Conservation (phyloP, 2,888 invertebrate genomes). For the Apamea anceps region DNA sequence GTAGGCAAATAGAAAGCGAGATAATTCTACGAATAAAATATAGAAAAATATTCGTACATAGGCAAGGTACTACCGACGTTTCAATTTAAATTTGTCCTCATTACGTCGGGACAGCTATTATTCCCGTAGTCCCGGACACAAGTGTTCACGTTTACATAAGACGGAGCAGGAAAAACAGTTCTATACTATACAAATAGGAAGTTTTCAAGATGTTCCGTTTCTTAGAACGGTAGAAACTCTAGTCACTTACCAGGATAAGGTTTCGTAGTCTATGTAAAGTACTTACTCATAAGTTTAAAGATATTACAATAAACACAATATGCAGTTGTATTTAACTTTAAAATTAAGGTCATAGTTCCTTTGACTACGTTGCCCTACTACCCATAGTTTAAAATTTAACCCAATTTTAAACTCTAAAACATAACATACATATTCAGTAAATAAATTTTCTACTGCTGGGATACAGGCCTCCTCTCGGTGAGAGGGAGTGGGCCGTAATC, state of each 20-base stretch:
- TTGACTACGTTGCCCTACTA: too few species aligned
- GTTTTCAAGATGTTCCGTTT: slow-evolving; percentile 30
- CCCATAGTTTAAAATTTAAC: too few species aligned
- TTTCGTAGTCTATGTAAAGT: background rate
- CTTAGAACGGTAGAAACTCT: background rate
- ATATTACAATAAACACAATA: too few species aligned
- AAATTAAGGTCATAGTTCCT: too few species aligned
- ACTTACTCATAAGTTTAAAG: background rate
- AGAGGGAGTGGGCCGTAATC: too few species aligned
- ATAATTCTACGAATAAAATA: slow-evolving; percentile 8
- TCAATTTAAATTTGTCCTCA: slow-evolving; percentile 48
- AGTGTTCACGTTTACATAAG: slow-evolving; percentile 44
- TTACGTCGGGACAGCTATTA: slow-evolving; percentile 48
- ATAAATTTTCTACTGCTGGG: too few species aligned
- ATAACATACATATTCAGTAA: too few species aligned
- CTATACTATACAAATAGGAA: slow-evolving; percentile 28
- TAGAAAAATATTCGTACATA: slow-evolving; percentile 4
- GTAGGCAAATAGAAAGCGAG: background rate
- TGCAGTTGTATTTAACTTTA: too few species aligned
- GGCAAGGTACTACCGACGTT: background rate
- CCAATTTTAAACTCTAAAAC: too few species aligned
- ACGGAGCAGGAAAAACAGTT: slow-evolving; percentile 31
- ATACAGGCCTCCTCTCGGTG: too few species aligned
- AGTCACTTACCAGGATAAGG: background rate
- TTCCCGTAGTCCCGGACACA: slow-evolving; percentile 19